Conservation (phyloP, 1,140 invertebrate species). For the Pogonognathellus flavescens region DNA sequence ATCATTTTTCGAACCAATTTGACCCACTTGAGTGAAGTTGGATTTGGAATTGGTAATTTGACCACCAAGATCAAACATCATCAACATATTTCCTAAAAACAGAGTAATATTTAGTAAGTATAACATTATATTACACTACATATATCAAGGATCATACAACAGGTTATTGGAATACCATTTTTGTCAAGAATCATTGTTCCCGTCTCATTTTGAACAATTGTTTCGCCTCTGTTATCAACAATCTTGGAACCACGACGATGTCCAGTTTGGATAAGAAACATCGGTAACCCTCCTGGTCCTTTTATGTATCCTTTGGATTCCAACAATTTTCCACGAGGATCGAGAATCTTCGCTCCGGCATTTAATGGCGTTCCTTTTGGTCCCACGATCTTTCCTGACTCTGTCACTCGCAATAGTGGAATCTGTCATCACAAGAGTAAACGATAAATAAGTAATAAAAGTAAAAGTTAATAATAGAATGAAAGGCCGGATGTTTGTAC, state of each 20-base stretch:
- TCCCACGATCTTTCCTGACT: not conserved
- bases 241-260: not conserved
- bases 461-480: too few relatives aligned
- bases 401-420: not conserved
- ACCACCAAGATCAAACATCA: not conserved
- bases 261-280: not conserved
- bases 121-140: too few relatives aligned
- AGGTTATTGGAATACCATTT: not conserved
- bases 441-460: too few relatives aligned
- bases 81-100: not conserved
- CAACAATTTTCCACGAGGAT: not conserved
- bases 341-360: not conserved
- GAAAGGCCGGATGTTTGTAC: too few relatives aligned
- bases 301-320: not conserved
- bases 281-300: not conserved
- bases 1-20: not conserved
- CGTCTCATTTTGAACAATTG: not conserved
- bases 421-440: not conserved
- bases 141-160: too few relatives aligned
- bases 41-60: not conserved
- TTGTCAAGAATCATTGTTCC: not conserved
- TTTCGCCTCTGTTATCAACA: not conserved
- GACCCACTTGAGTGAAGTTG: not conserved
- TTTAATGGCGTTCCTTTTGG: not conserved
- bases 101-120: too few relatives aligned